These are phyloP conservation scores for Quadriops clusia DNA, from an alignment of 2,888 invertebrate species.

Conservation along the genomic window DNA sequence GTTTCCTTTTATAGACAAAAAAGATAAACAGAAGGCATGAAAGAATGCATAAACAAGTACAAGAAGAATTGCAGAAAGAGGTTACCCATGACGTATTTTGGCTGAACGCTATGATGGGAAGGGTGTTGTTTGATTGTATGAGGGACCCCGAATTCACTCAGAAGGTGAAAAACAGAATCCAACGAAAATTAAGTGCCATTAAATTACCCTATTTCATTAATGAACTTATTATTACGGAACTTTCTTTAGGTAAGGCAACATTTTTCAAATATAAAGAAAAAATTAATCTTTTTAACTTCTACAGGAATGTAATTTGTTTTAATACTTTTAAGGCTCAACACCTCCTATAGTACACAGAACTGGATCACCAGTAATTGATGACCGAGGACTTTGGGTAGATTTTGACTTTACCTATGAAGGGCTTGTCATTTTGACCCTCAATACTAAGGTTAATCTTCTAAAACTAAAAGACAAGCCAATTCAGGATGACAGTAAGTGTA, in stretches of 20 bases:
- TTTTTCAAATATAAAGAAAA: not conserved
- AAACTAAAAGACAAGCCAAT: conserved; percentile 37
- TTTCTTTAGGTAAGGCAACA: conserved; percentile 49
- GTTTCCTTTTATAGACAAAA: no score
- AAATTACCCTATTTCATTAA: conserved; percentile 85
- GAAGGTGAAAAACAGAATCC: conserved; percentile 64
- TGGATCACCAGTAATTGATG: conserved; percentile 57
- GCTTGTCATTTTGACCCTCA: conserved; percentile 65
- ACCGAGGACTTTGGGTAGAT: conserved; percentile 82
- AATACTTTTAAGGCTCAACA: conserved; percentile 25
- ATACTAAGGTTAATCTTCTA: conserved; percentile 78
- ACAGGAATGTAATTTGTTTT: not conserved
- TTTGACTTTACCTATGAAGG: conserved; percentile 72
- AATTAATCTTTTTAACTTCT: conserved; percentile 9
- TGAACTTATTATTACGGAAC: conserved; percentile 61
- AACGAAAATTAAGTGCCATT: conserved; percentile 75
- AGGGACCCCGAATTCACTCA: conserved; percentile 57
- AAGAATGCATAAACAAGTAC: not conserved
- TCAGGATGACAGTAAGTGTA: not conserved
- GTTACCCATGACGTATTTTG: no score
- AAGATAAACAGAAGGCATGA: not conserved
- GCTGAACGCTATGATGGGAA: conserved; percentile 66
- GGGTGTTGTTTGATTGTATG: conserved; percentile 74
- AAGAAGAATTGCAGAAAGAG: no score
- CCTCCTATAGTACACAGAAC: conserved; percentile 54